phyloP scores from a whole-genome alignment of 2,888 invertebrate species.

The Cataglyphis livida region DNA sequence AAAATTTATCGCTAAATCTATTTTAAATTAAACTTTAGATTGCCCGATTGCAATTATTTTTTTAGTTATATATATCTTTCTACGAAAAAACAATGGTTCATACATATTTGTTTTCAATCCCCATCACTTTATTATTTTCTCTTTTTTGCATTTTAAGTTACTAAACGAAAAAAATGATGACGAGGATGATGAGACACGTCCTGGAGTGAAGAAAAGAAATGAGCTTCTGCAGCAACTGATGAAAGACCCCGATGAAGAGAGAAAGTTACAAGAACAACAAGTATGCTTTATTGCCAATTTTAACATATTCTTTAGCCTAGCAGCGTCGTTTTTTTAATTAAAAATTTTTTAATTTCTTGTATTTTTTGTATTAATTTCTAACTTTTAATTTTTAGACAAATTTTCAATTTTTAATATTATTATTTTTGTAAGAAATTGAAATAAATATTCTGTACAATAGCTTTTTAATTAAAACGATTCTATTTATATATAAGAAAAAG shows the following conservation, averaged over 20 bases:
- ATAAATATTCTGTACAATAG: too few relatives aligned
- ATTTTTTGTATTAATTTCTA: too few relatives aligned
- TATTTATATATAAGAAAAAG: too few relatives aligned
- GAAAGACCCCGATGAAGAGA: slow-evolving; percentile 87
- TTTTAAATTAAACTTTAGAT: background rate
- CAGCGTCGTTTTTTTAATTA: too few relatives aligned
- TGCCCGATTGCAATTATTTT: background rate
- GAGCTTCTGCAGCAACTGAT: slow-evolving; percentile 88
- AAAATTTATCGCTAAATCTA: background rate
- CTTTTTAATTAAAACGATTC: too few relatives aligned
- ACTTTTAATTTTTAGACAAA: too few relatives aligned
- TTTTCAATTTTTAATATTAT: too few relatives aligned
- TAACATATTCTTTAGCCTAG: too few relatives aligned
- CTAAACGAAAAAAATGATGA: slow-evolving; percentile 94
- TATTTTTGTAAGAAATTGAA: too few relatives aligned
- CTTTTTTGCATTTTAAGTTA: slow-evolving; percentile 86
- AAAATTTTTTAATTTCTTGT: too few relatives aligned
- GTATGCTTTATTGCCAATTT: slow-evolving; percentile 70
- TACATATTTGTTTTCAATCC: background rate
- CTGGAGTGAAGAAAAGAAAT: slow-evolving; percentile 88
- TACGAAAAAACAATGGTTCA: background rate
- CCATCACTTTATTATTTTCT: background rate
- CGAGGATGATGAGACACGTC: slow-evolving; percentile 89
- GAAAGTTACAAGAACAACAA: slow-evolving; percentile 82
- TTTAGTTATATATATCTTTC: background rate